Evolutionary conservation across 2,888 invertebrate genomes (phyloP).

Genomic region (Prosapia bicincta): DNA sequence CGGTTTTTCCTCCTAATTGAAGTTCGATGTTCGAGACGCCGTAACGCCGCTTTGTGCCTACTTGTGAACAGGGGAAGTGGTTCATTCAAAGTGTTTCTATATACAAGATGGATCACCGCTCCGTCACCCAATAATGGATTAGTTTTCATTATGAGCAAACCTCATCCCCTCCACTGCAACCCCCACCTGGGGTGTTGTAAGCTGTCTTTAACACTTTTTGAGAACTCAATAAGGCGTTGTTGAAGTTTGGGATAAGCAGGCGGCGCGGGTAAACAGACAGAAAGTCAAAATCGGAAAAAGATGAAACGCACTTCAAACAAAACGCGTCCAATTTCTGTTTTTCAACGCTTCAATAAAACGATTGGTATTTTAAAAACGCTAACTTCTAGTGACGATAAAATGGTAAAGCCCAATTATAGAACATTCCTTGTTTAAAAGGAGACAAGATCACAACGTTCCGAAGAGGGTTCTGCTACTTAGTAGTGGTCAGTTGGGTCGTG

Average conservation of each 20-base stretch:
- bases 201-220: background rate
- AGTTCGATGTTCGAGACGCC: background rate
- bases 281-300: no score
- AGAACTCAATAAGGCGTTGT: background rate
- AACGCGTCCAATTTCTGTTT: no score
- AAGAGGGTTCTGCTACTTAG: no score
- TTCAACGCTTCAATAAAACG: no score
- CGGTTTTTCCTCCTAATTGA: background rate
- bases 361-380: no score
- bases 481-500: no score
- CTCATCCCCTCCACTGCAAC: background rate
- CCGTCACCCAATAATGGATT: conserved; percentile 24
- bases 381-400: no score
- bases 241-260: background rate
- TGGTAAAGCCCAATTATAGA: no score
- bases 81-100: background rate
- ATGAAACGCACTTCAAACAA: no score
- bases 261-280: no score
- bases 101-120: conserved; percentile 23
- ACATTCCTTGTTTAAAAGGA: no score
- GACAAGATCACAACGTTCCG: no score
- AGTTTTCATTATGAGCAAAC: conserved; percentile 24
- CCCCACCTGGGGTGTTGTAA: background rate
- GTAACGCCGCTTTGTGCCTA: background rate
- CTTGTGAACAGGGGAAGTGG: background rate